Conservation (phyloP, 2,113 vertebrate genomes). For the Carlito syrichta region DNA sequence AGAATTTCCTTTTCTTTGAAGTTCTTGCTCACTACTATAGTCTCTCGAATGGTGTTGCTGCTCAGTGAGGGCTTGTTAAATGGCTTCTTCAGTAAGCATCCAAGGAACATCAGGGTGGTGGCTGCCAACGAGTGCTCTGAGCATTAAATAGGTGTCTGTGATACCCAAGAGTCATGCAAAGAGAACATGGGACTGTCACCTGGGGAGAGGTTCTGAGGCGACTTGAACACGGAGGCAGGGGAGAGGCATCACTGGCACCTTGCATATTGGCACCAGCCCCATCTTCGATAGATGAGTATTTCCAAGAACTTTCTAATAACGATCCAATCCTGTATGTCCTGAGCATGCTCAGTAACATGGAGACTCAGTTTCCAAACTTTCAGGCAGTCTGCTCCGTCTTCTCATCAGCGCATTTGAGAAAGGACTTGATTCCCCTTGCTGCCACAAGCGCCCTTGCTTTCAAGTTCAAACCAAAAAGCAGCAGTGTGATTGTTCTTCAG, state of each 20-base stretch:
- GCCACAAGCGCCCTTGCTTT: slow-evolving; percentile 39
- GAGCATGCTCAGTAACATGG: background rate
- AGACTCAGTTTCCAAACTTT: background rate
- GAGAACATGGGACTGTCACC: background rate
- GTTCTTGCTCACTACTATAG: background rate
- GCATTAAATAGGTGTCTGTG: background rate
- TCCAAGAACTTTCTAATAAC: background rate
- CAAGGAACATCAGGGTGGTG: accelerated
- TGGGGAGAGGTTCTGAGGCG: background rate
- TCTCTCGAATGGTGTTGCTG: background rate
- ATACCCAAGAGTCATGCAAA: background rate
- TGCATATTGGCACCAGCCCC: background rate
- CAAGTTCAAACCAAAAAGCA: slow-evolving; percentile 21
- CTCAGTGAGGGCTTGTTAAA: background rate
- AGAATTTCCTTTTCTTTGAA: background rate
- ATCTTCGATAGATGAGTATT: background rate
- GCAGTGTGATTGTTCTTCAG: background rate
- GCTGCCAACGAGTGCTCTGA: background rate
- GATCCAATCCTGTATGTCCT: background rate
- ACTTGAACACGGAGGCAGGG: too few species aligned
- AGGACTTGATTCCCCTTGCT: background rate
- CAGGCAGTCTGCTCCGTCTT: background rate
- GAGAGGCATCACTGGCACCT: too few species aligned
- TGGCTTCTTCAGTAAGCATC: background rate
- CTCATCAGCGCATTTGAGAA: background rate